Evolutionary conservation across 2,797 vertebrate species (phyloP).

Genomic region (Cyprinella venusta): DNA sequence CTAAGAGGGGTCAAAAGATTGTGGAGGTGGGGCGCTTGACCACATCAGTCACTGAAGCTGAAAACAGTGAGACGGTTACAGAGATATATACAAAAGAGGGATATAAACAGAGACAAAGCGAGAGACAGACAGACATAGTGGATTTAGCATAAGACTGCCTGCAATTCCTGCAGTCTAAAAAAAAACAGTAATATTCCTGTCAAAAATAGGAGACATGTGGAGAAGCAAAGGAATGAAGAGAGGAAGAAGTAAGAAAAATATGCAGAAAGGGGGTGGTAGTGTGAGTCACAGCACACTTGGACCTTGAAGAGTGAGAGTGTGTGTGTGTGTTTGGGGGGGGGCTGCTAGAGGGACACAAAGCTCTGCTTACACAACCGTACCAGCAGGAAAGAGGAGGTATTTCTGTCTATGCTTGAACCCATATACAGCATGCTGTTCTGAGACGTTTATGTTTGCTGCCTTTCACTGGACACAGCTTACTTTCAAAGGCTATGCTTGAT

Average conservation of each 20-base stretch:
- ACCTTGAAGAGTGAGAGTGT: slow-evolving; percentile 47
- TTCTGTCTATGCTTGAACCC: slow-evolving; percentile 39
- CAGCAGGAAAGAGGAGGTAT: slow-evolving; percentile 59
- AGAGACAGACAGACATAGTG: slow-evolving; percentile 35
- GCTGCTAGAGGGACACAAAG: slow-evolving; percentile 53
- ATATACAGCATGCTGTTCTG: slow-evolving; percentile 37
- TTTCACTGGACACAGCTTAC: slow-evolving; percentile 41
- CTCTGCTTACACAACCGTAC: slow-evolving; percentile 58
- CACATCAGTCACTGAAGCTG: slow-evolving; percentile 35
- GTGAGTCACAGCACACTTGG: slow-evolving; percentile 51
- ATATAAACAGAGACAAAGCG: slow-evolving; percentile 16
- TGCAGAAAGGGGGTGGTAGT: slow-evolving; percentile 43
- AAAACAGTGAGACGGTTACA: slow-evolving; percentile 12
- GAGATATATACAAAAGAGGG: slow-evolving; percentile 34
- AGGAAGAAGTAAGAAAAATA: slow-evolving; percentile 55
- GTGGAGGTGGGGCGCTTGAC: slow-evolving; percentile 37
- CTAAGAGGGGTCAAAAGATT: slow-evolving; percentile 45
- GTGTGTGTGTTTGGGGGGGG: background rate
- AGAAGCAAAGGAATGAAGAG: slow-evolving; percentile 35
- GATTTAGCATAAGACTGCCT: slow-evolving; percentile 50
- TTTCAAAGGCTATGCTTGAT: slow-evolving; percentile 37
- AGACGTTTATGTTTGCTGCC: slow-evolving; percentile 8
- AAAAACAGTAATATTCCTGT: slow-evolving; percentile 32
- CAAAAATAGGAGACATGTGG: slow-evolving; percentile 39
- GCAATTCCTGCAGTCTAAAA: background rate